Evolutionary conservation across 1,140 invertebrate genomes (phyloP), one percentile per base, ranked within the genome.

Genomic region (Drosophila tropicalis): DNA sequence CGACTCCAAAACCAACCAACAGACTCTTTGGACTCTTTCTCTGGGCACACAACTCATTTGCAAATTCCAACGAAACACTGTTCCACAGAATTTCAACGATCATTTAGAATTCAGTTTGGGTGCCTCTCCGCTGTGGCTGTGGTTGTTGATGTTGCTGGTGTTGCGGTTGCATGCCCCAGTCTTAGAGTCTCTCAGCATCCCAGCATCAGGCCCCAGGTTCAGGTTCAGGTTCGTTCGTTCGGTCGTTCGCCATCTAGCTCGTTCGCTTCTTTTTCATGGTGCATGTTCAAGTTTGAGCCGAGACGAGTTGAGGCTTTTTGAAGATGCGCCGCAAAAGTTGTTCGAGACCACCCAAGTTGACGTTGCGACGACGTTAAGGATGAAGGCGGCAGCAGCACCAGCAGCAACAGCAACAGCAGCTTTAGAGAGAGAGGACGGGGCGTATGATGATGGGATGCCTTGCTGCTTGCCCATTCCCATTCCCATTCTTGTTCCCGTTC

Each of bases 311-410:
- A 60, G 29, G 70, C 79, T 87, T 89, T 89, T 91, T 91, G 90
- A 91, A 85, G 90, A 87, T 83, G 83, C 86, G 90, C 90, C 90
- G 90, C 90, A 79, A 61, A 75, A 79, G 76, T 82, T 90, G 90
- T 91, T 91, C 90, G 90, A 91, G 90, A 91, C 90, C 90, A 91
- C 90, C 90, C 90, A 91, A 91, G 90, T 82, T 56, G 86, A 90
- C 34, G 74, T 63, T 47, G 61, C 60, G 67, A 36, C 62, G 61
- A 73, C 44, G 77, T 75, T 77, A 67, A 72, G 69, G 69, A 70
- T 68, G 72, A 62, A 41, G 60, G 40, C 36, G 55, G 60, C 40
- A 65, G 64, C 36, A 13, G 12, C 34, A 36, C 3, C 36, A 13
- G 12, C 22, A 25, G 22, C 4, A 25, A 25, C 36, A 13, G 36